These are phyloP conservation scores for Tipula confusa DNA, from an alignment of 2,888 invertebrate species.

Conservation along the genomic window DNA sequence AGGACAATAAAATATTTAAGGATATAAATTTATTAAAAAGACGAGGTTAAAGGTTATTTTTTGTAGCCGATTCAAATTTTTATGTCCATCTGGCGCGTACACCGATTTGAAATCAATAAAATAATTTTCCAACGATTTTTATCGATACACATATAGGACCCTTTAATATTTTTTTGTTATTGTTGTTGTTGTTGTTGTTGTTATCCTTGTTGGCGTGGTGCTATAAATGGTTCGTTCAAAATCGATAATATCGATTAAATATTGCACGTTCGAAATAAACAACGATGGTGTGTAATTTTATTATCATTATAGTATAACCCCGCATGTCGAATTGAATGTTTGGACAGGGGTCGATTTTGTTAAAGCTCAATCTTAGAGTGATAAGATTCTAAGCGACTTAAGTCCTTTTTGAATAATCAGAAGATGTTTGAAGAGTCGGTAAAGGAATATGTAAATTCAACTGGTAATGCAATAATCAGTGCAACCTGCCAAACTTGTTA, in stretches of 20 bases:
- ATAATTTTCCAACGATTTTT: conserved; percentile 21
- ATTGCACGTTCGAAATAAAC: not conserved
- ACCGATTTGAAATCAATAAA: not conserved
- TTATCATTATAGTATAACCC: not conserved
- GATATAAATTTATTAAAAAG: conserved; percentile 20
- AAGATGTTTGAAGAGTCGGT: too few species aligned
- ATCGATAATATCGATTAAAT: not conserved
- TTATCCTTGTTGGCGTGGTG: not conserved
- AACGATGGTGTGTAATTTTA: not conserved
- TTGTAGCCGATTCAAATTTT: not conserved
- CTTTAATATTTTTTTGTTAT: not conserved
- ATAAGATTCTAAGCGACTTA: too few species aligned
- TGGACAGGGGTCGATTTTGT: too few species aligned
- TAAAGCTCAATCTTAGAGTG: too few species aligned
- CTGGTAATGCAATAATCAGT: too few species aligned
- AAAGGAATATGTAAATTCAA: too few species aligned
- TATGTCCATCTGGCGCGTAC: not conserved
- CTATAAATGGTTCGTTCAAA: not conserved
- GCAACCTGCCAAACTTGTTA: too few species aligned
- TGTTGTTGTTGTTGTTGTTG: not conserved
- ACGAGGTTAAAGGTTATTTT: conserved; percentile 12
- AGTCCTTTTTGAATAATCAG: too few species aligned
- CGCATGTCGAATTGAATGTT: too few species aligned
- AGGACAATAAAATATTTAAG: conserved; percentile 5
- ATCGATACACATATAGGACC: not conserved